Base-by-base conservation (phyloP, 1,140 invertebrate species). In the Frieseomelitta varia region DNA sequence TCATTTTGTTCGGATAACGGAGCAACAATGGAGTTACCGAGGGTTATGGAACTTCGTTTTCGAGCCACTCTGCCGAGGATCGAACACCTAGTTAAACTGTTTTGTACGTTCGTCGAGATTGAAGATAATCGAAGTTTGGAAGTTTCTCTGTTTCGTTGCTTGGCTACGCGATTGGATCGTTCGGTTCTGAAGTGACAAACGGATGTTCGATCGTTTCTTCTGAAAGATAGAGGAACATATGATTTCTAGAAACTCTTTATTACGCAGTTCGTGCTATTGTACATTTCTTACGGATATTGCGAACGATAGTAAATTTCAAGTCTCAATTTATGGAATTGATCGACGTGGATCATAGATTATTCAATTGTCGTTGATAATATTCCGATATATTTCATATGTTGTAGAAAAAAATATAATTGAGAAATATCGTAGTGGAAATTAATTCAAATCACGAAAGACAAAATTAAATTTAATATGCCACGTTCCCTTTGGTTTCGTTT, bases 1-100 rank as follows among this genome's bases (percentile, higher is more conserved):
- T 19, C 27, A 34, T 77, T 82, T 82, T 24, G 61, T 77, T 82
- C 10, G 65, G 73, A 82, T 65, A 77, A 77, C 47, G 19, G 24
- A 27, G 24, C 78, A 67, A 81, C 65, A 76, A 74, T 67, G 19
- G 68, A 73, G 55, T 51, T 27, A 47, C 1, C 2, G 1, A 30
- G 12, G 21, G 6, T 34, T 27, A 27, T 2, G 21, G 14, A 4
- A 19, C 2, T 34, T 53, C n/a, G n/a, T 61, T 81, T 63, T 19
- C 15, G 10, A 21, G 67, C 1, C 14, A 12, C 10, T 14, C 17
- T 11, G 12, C 1, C 17, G 61, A 47, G 30, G 21, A 65, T 68
- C 65, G 30, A 34, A 68, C 8, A 67, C 34, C 19, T 14, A 11
- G 2, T 30, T 34, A 10, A 17, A 68, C 34, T 30, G 30, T 17